phyloP scores from a whole-genome alignment of 2,888 invertebrate species.

The Dendrolimus pini region DNA sequence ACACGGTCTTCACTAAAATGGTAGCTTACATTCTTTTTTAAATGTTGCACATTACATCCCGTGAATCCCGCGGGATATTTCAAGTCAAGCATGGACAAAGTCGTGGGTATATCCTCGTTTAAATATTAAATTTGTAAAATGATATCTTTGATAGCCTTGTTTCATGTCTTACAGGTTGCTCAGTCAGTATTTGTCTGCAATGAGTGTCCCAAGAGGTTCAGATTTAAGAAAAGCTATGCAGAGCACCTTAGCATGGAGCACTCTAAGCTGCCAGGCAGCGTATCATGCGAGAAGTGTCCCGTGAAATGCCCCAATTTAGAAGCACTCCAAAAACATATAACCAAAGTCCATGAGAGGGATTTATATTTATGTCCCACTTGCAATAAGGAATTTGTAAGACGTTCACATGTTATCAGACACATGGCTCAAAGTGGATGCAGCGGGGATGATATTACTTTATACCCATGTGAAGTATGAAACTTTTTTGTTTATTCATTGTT shows the following conservation, averaged over 20 bases:
- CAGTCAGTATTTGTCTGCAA: constrained; percentile 35
- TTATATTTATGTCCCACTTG: constrained; percentile 81
- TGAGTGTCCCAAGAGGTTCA: constrained; percentile 84
- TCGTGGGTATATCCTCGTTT: too few species aligned
- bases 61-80: too few species aligned
- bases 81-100: too few species aligned
- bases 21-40: too few species aligned
- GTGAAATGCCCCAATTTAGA: constrained; percentile 80
- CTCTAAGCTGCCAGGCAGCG: constrained; percentile 74
- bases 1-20: too few species aligned
- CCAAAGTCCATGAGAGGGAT: constrained; percentile 73
- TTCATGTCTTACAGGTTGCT: too few species aligned
- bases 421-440: constrained; percentile 82
- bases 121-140: too few species aligned
- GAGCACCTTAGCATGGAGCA: constrained; percentile 84
- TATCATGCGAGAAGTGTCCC: constrained; percentile 80
- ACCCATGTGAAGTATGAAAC: constrained; percentile 50
- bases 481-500: too few species aligned
- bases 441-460: constrained; percentile 48
- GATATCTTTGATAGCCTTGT: too few species aligned
- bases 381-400: constrained; percentile 83
- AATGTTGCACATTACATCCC: too few species aligned
- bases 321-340: constrained; percentile 80
- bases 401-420: constrained; percentile 85
- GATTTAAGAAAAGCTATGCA: constrained; percentile 79